Evolutionary conservation across 2,888 invertebrate genomes (phyloP), one percentile per base, ranked within the genome.

Genomic region (Cheilosia variabilis): DNA sequence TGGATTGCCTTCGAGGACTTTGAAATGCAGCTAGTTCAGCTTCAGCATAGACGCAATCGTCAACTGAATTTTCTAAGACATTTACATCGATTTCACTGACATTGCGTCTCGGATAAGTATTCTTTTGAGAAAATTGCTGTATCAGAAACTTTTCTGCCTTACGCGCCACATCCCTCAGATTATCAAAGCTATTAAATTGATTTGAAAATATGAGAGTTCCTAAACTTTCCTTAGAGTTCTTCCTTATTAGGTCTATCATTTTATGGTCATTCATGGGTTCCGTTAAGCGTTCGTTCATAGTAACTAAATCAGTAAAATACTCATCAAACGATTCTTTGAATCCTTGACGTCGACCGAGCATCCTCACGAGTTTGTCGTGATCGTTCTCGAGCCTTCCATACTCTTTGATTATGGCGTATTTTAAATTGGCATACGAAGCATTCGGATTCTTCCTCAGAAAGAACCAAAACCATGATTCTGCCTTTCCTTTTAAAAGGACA

Each of bases 321-420:
- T 58, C 58, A 19, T 81, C 81, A 62, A 81, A 81, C 15, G n/a
- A 45, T 22, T 82, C 76, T 45, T 66, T 82, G 2, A 50, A 41
- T 22, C 58, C 27, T 22, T 81, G 82, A 13, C 66, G 53, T 37
- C 76, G 34, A 55, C 66, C 66, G 4, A 71, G 17, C 63, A 82
- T 71, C 19, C 53, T 62, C 0, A 76, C 57, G 1, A 69, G 66
- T 17, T 65, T 71, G 19, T 76, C 81, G 15, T 71, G 69, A n/a
- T 81, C 81, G n/a, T 71, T 76, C 47, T 81, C 81, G 9, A 63
- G 19, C 5, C n/a, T 63, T 9, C 17, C 24, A 27, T 63, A 81
- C 19, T 82, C 65, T 41, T 82, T 72, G 0, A 66, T 37, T 5
- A 77, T 71, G 7, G 76, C 82, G 4, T 41, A 17, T 24, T 41